Evolutionary conservation across 2,113 vertebrate species (phyloP), one percentile per base, ranked within the genome.

Genomic region (Gasterosteus aculeatus): DNA sequence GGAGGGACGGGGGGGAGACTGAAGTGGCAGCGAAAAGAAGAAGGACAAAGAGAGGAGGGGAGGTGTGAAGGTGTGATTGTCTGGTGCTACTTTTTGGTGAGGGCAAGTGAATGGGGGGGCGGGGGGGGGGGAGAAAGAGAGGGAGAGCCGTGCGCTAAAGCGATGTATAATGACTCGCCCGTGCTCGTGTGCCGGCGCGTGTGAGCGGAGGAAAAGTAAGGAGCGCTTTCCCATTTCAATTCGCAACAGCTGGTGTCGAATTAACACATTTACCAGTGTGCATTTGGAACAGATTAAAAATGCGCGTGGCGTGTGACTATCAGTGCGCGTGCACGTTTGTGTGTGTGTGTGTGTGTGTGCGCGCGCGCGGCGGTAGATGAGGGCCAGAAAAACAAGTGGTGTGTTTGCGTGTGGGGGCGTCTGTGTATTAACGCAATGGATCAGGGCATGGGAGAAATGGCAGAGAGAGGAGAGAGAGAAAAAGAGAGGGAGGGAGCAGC

Each of bases 241-340:
- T 93, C 89, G 88, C 90, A 91, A 93, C 91, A 93, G 92, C 92
- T 92, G 92, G 92, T 91, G 89, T 90, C 90, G 89, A 93, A 93
- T 92, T 93, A 93, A 92, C 91, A 93, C 92, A 91, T 93, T 93
- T 92, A 93, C 87, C 90, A 92, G 90, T 70, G 88, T 88, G 88
- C 91, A 91, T 91, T 92, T 93, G 89, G 92, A 93, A 92, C 87
- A 92, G 92, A 93, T 93, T 92, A 92, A 89, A 92, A 92, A 88
- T 88, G 90, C 69, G 86, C 88, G 89, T 86, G 83, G 91, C 85
- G 85, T 88, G 89, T 83, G 81, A 83, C 70, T 88, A 75, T 82
- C 68, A 70, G 51, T 49, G 54, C 71, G 69, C 38, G 47, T 60
- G 63, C 60, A 19, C 6, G 12, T n/a, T 89, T 82, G 5, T 31